Percentiles rank a stretch among this genome's conserved stretches.
phyloP scores from a whole-genome alignment of 2,888 invertebrate species.

The Zele albiditarsus region DNA sequence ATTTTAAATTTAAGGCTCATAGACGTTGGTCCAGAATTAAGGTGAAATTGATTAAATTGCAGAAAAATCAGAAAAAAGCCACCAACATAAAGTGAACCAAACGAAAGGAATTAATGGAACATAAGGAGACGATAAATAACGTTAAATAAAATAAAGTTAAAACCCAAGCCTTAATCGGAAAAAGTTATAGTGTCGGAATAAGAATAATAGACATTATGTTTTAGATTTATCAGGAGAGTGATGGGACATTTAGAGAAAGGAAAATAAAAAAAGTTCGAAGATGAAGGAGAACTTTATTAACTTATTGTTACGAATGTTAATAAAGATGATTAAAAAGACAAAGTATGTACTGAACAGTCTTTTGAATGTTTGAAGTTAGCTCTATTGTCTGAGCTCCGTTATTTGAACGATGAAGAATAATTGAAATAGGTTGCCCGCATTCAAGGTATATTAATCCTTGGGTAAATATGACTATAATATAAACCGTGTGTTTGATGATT shows the following conservation, averaged over 20 bases:
- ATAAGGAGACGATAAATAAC: conserved; percentile 26
- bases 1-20: conserved; percentile 2
- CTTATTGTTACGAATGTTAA: conserved; percentile 64
- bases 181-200: conserved; percentile 49
- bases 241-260: conserved; percentile 22
- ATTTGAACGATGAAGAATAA: conserved; percentile 30
- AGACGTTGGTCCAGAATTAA: conserved; percentile 45
- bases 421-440: conserved; percentile 53
- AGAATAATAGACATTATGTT: conserved; percentile 52
- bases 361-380: conserved; percentile 40
- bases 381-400: conserved; percentile 34
- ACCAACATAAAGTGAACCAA: conserved; percentile 39
- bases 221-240: conserved; percentile 45
- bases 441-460: conserved; percentile 57
- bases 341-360: conserved; percentile 49
- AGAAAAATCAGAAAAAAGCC: conserved; percentile 23
- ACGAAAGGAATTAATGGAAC: conserved; percentile 36
- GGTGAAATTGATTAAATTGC: conserved; percentile 35
- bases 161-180: conserved; percentile 54
- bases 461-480: conserved; percentile 61
- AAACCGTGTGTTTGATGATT: conserved; percentile 47
- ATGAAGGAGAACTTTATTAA: conserved; percentile 60
- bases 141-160: conserved; percentile 41
- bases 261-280: conserved; percentile 26
- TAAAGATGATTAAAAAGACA: conserved; percentile 52